Conservation (phyloP, 2,797 vertebrate genomes). For the Falco naumanni region DNA sequence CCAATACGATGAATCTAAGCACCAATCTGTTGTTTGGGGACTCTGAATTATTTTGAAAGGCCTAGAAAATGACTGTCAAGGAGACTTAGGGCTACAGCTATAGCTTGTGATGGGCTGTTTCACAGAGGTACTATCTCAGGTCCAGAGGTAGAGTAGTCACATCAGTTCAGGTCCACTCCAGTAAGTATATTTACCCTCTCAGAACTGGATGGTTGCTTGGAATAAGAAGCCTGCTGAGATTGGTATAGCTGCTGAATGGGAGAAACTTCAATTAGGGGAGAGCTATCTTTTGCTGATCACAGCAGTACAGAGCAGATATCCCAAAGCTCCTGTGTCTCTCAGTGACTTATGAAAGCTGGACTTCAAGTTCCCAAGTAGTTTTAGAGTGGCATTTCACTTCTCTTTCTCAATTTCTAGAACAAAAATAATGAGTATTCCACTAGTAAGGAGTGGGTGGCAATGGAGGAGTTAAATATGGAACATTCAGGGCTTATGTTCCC, state of each 20-base stretch:
- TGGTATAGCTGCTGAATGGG: background rate
- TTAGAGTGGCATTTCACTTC: background rate
- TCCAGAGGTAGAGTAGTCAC: background rate
- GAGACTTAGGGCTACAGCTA: background rate
- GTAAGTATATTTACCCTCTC: background rate
- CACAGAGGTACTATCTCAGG: background rate
- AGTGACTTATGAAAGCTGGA: background rate
- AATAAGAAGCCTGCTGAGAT: background rate
- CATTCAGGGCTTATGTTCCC: background rate
- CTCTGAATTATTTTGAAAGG: constrained; percentile 28
- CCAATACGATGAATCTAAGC: background rate
- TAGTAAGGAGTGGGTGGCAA: background rate
- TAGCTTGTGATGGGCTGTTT: background rate
- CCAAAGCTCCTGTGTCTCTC: background rate
- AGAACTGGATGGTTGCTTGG: background rate
- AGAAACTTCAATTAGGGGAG: background rate
- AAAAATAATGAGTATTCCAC: background rate
- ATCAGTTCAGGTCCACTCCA: background rate
- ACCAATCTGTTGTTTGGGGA: constrained; percentile 41
- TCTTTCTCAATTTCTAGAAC: background rate
- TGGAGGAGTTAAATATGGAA: background rate
- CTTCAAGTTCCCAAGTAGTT: background rate
- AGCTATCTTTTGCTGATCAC: background rate
- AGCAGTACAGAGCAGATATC: background rate
- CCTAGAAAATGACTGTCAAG: constrained; percentile 1